Percentiles rank a stretch among this genome's conserved stretches.
Evolutionary conservation across 2,888 invertebrate species (phyloP).

Genomic region (Carcina quercana): DNA sequence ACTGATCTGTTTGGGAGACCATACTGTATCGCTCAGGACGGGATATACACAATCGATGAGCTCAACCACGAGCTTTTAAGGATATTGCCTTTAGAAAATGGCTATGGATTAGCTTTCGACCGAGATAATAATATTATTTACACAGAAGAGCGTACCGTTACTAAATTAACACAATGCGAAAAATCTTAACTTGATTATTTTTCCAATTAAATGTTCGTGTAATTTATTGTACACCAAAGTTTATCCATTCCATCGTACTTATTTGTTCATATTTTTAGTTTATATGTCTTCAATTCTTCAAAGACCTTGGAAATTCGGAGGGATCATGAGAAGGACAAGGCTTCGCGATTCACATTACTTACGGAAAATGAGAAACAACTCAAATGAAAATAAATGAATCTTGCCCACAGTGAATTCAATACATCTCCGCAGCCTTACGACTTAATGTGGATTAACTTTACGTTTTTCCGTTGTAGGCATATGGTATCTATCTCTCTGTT

Average conservation of each 20-base stretch:
- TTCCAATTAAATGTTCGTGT: no score
- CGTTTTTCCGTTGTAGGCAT: no score
- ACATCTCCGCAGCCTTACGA: no score
- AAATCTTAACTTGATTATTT: no score
- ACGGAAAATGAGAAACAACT: conserved; percentile 28
- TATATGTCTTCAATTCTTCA: no score
- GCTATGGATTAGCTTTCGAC: conserved; percentile 45
- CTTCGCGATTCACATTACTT: conserved; percentile 15
- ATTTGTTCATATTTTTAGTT: no score
- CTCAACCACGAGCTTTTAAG: conserved; percentile 25
- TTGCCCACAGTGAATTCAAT: conserved; percentile 16
- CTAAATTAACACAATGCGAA: conserved; percentile 22
- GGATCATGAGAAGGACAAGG: conserved; percentile 13
- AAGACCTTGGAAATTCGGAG: no score
- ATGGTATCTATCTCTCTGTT: no score
- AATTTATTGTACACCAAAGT: no score
- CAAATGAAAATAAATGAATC: conserved; percentile 43
- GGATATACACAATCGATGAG: conserved; percentile 35
- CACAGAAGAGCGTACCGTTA: conserved; percentile 41
- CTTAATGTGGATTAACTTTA: no score
- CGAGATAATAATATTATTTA: conserved; percentile 42
- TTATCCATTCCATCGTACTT: no score
- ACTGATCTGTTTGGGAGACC: conserved; percentile 31
- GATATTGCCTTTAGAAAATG: conserved; percentile 30
- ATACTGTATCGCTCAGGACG: conserved; percentile 38